Base-by-base conservation (phyloP, 1,140 invertebrate species). In the Branchinecta lindahli region DNA sequence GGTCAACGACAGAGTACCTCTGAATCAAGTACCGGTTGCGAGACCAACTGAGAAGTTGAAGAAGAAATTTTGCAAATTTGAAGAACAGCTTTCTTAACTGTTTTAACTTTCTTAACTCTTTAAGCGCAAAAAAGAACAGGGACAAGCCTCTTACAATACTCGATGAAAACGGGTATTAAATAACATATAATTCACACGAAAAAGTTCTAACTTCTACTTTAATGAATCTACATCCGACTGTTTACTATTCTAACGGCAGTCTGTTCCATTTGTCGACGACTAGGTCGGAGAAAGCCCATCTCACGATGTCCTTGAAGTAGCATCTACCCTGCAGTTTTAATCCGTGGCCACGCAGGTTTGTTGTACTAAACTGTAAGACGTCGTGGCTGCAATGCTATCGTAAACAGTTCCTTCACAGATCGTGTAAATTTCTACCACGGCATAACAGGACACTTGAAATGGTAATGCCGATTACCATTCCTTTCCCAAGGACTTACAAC, bases 221-320 rank as follows among this genome's bases (percentile, higher is more conserved):
- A 52, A 52, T n/a, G 47, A 52, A 52, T 52, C 47, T n/a, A 52
- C 47, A 52, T n/a, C 9, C n/a, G 47, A n/a, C 47, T 52, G n/a
- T 9, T 9, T 52, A 52, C 9, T 52, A 52, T 52, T 52, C 9
- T 52, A n/a, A 52, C 9, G 47, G 47, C 47, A 52, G 47, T 9
- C 47, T 52, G n/a, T 52, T 52, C 47, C 47, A 52, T n/a, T 52
- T 52, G 9, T n/a, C n/a, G 47, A 52, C n/a, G 47, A 52, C 47
- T n/a, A 9, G 47, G 47, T 52, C 47, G 47, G 47, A 52, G 47
- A n/a, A 52, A 52, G 47, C 47, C 47, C 47, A 52, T n/a, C n/a
- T 52, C n/a, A 9, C n/a, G 9, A n/a, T 52, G 47, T 52, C 47
- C 47, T 52, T 52, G 47, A 52, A 52, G 47, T 9, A n/a, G 9